Evolutionary conservation across 1,140 invertebrate species (phyloP), one percentile per base, ranked within the genome.

Genomic region (Drosophila subpulchrella): DNA sequence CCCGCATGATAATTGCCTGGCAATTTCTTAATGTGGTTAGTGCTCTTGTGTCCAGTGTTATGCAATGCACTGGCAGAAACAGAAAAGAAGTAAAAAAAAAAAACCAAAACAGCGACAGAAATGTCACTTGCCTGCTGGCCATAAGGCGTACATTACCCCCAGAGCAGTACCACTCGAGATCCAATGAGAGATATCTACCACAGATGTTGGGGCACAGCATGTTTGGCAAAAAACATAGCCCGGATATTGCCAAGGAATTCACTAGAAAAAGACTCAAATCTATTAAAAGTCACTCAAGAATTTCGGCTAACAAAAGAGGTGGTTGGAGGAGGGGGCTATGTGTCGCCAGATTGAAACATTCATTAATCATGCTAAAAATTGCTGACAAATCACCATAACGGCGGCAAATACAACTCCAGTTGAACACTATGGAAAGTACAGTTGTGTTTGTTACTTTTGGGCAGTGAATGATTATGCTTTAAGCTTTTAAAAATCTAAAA

Each of bases 331-430:
- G n/a, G 32, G 44, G 44, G 46, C 17, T 55, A 59, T 81, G 57
- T 79, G 83, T 83, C 79, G 79, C 79, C 79, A 77, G 72, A 59
- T 79, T 47, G 76, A 78, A 73, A 57, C 75, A 61, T 84, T 84
- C 84, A 89, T 89, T 89, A 89, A 89, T 89, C 84, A 89, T 76
- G 75, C 56, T 78, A 55, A 81, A 81, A 71, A 81, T 70, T 78
- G 84, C 83, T 88, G 83, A 88, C 83, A 88, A 88, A 88, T 88
- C 60, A 78, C 73, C 75, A 88, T 80, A 88, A 88, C 83, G 76
- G 76, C 58, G 75, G 57, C 73, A 27, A 55, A 68, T 53, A 56
- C 59, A 75, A 71, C 51, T 32, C 12, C 13, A 70, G 4, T 50
- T 15, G 27, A 57, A 70, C 44, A 47, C 46, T 17, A 62, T 48